phyloP scores from a whole-genome alignment of 2,797 vertebrate genomes.

The Aulostomus chinensis region DNA sequence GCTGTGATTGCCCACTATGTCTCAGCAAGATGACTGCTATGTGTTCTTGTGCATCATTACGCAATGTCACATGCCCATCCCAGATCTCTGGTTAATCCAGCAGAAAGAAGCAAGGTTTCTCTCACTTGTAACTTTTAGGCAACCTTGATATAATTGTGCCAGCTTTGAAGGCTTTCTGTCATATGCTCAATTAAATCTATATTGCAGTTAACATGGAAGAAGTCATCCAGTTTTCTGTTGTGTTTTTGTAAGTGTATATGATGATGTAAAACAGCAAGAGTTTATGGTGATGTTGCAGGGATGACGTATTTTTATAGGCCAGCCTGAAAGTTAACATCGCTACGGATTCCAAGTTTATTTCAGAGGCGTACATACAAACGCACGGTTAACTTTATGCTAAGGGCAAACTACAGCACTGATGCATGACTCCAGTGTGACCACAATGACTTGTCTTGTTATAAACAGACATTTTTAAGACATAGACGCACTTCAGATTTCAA shows the following conservation, averaged over 20 bases:
- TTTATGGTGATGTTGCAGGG: background rate
- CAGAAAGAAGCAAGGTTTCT: conserved; percentile 31
- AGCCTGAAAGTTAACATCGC: no score
- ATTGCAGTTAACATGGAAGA: conserved; percentile 49
- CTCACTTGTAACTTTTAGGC: conserved; percentile 53
- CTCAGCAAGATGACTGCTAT: conserved; percentile 20
- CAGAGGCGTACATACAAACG: no score
- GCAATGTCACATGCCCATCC: conserved; percentile 4
- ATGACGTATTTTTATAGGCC: no score
- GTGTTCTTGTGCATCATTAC: conserved; percentile 25
- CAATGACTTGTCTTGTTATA: no score
- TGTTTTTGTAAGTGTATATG: conserved; percentile 18
- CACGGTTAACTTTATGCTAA: no score
- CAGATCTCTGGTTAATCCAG: conserved; percentile 18
- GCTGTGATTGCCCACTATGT: conserved; percentile 16
- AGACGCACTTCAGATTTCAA: no score
- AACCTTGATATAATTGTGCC: conserved; percentile 72
- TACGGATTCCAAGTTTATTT: no score
- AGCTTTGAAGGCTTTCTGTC: conserved; percentile 67
- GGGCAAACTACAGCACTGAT: no score
- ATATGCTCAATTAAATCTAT: conserved; percentile 64
- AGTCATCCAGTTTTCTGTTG: conserved; percentile 29
- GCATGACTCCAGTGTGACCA: no score
- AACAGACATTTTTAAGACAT: no score
- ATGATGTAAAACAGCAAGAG: conserved; percentile 17